A percentile compares a stretch with the other conserved stretches of the same genome.
Evolutionary conservation across 2,797 vertebrate genomes (phyloP).

Genomic region (Pempheris klunzingeri): DNA sequence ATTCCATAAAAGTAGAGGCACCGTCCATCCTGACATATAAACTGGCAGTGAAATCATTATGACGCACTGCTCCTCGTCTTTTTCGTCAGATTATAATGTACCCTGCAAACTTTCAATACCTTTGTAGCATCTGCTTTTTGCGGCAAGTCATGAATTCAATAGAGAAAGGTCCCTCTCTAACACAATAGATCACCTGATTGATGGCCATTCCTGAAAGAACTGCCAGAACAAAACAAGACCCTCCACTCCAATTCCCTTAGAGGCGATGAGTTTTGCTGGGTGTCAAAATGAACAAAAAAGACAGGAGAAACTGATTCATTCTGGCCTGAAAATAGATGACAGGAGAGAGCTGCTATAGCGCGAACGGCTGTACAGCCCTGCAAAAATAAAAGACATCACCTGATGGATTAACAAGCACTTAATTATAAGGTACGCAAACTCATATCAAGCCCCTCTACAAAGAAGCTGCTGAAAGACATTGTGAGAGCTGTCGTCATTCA

Average conservation of each 20-base stretch:
- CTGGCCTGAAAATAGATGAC: slow-evolving; percentile 79
- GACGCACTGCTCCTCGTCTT: slow-evolving; percentile 50
- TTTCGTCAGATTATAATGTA: slow-evolving; percentile 75
- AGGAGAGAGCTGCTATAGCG: slow-evolving; percentile 61
- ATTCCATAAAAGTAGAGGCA: slow-evolving; percentile 40
- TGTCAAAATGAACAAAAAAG: slow-evolving; percentile 84
- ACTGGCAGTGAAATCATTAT: slow-evolving; percentile 67
- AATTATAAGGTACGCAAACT: slow-evolving; percentile 70
- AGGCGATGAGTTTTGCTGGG: slow-evolving; percentile 87
- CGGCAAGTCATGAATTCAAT: slow-evolving; percentile 81
- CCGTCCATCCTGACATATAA: slow-evolving; percentile 57
- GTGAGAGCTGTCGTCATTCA: slow-evolving; percentile 30
- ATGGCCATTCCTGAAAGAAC: slow-evolving; percentile 85
- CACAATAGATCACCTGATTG: slow-evolving; percentile 87
- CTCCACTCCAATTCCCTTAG: slow-evolving; percentile 86
- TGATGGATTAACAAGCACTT: slow-evolving; percentile 62
- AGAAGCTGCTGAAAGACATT: slow-evolving; percentile 36
- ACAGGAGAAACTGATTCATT: slow-evolving; percentile 80
- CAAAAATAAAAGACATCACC: slow-evolving; percentile 66
- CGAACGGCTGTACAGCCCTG: slow-evolving; percentile 41
- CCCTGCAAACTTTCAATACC: slow-evolving; percentile 83
- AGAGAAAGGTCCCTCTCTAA: slow-evolving; percentile 82
- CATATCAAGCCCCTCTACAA: slow-evolving; percentile 46
- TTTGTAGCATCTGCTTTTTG: slow-evolving; percentile 82
- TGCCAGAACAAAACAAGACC: slow-evolving; percentile 87